These are phyloP conservation scores for Lydus trimaculatus DNA, from an alignment of 2,888 invertebrate genomes.

Conservation along the genomic window DNA sequence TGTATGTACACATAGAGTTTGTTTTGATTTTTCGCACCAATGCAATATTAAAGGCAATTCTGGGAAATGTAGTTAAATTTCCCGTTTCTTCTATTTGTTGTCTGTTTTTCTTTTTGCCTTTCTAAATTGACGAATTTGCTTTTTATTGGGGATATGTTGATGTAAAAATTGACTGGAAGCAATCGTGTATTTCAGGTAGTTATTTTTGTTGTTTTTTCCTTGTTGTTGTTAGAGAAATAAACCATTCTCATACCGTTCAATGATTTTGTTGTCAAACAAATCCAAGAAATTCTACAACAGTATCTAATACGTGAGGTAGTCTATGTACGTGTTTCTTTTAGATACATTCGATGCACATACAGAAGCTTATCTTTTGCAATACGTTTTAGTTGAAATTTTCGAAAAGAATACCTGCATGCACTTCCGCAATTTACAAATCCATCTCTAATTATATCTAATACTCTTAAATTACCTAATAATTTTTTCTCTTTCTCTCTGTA, in stretches of 20 bases:
- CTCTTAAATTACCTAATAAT: not conserved
- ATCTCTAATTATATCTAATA: not conserved
- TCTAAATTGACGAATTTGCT: not conserved
- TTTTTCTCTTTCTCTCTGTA: too few relatives aligned
- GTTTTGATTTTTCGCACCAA: slow-evolving; percentile 31
- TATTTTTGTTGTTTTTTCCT: not conserved
- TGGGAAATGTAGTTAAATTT: not conserved
- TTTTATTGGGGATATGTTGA: not conserved
- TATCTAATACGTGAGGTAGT: slow-evolving; percentile 41
- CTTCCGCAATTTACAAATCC: not conserved
- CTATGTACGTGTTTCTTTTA: slow-evolving; percentile 32
- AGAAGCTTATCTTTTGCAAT: slow-evolving; percentile 1
- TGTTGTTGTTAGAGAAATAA: slow-evolving; percentile 28
- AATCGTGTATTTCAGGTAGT: not conserved
- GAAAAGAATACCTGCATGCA: not conserved
- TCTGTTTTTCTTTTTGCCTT: too few relatives aligned
- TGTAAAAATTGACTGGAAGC: not conserved
- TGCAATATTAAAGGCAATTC: slow-evolving; percentile 4
- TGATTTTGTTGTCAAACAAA: slow-evolving; percentile 43
- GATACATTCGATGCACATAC: slow-evolving; percentile 26
- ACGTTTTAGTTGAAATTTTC: not conserved
- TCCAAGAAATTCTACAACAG: slow-evolving; percentile 41
- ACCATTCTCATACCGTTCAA: slow-evolving; percentile 37
- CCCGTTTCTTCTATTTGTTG: not conserved
- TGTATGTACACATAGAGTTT: slow-evolving; percentile 11